These are phyloP conservation scores for Leptoteleia sp. DNA, from an alignment of 1,140 invertebrate species.

Conservation along the genomic window DNA sequence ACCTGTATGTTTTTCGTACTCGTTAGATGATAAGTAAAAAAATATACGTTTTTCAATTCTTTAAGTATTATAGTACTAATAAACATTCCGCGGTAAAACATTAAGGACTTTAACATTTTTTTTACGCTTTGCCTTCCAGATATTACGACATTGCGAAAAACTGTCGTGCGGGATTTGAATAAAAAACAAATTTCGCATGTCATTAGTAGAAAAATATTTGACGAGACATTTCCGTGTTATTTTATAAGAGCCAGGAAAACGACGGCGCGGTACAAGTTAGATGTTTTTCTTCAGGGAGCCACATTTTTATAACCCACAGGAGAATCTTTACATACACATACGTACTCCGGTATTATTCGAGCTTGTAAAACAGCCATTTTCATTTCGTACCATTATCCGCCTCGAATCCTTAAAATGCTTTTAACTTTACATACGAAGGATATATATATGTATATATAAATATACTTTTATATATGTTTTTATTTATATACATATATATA, in stretches of 20 bases:
- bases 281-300: constrained; percentile 49
- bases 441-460: constrained; percentile 1
- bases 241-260: constrained; percentile 35
- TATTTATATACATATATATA: not conserved
- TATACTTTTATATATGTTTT: not conserved
- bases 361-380: constrained; percentile 58
- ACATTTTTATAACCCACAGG: constrained; percentile 55
- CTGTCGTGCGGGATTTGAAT: constrained; percentile 27
- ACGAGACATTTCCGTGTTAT: constrained; percentile 44
- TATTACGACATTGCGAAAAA: constrained; percentile 16
- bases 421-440: constrained; percentile 35
- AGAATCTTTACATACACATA: constrained; percentile 50
- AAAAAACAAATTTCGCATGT: constrained; percentile 46
- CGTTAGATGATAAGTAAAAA: too few species aligned
- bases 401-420: constrained; percentile 46
- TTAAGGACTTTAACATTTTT: too few species aligned
- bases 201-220: constrained; percentile 58
- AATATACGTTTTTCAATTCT: too few species aligned
- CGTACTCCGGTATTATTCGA: constrained; percentile 46
- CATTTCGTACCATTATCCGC: constrained; percentile 54
- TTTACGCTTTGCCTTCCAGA: too few species aligned
- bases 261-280: constrained; percentile 28
- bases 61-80: too few species aligned
- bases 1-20: too few species aligned
- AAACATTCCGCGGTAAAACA: too few species aligned